Conservation (phyloP, 2,888 invertebrate species). For the Pedicia rivosa region DNA sequence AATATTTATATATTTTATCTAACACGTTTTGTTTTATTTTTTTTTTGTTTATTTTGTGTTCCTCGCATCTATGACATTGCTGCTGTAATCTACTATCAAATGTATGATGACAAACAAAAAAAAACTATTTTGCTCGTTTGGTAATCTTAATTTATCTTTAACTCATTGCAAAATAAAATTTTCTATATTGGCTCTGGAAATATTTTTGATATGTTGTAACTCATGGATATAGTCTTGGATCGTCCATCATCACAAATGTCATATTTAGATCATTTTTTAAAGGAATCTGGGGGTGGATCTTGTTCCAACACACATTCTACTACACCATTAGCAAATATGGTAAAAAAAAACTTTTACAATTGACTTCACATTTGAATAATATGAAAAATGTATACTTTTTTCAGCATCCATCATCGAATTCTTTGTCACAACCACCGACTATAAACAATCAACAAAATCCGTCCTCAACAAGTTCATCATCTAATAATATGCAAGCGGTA, state of each 20-base stretch:
- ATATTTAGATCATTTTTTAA: conserved; percentile 77
- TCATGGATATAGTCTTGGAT: conserved; percentile 81
- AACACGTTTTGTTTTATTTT: too few species aligned
- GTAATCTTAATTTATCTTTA: too few species aligned
- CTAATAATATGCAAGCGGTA: conserved; percentile 14
- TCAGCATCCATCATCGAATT: conserved; percentile 15
- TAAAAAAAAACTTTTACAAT: conserved; percentile 8
- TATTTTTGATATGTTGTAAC: too few species aligned
- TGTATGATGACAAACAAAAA: too few species aligned
- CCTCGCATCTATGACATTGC: too few species aligned
- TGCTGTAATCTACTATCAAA: too few species aligned
- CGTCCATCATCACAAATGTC: conserved; percentile 84
- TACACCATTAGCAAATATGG: conserved; percentile 14
- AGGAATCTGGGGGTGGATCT: conserved; percentile 42
- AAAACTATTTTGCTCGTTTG: too few species aligned
- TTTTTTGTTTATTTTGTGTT: too few species aligned
- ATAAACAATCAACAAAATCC: conserved; percentile 12
- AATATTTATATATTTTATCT: too few species aligned
- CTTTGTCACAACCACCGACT: conserved; percentile 13
- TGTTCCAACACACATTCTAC: conserved; percentile 14
- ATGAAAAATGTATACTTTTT: conserved; percentile 2
- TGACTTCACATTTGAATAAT: not conserved
- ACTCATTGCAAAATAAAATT: too few species aligned
- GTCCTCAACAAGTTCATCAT: conserved; percentile 15
- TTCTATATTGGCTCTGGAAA: too few species aligned